Conservation (phyloP, 2,113 vertebrate species). For the cattle (Bos taurus) region ARS-UCD2.0 NC_037331.1:88621501-88622000, state of each 20-base stretch:
- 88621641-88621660: background rate
- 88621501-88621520: background rate
- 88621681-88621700: background rate
- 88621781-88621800: background rate
- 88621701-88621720: background rate
- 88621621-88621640: background rate
- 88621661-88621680: background rate
- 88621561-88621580: background rate
- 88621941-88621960: background rate
- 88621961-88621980: background rate
- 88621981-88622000: background rate
- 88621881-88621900: background rate
- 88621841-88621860: background rate
- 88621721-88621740: background rate
- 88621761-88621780: background rate
- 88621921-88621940: background rate
- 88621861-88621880: slow-evolving; percentile 1
- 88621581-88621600: background rate
- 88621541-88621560: background rate
- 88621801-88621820: background rate
- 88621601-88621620: background rate
- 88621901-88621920: background rate
- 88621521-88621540: background rate
- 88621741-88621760: slow-evolving; percentile 1
- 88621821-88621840: background rate